phyloP scores from a whole-genome alignment of 2,888 invertebrate genomes.

The Cryptus viduatorius region DNA sequence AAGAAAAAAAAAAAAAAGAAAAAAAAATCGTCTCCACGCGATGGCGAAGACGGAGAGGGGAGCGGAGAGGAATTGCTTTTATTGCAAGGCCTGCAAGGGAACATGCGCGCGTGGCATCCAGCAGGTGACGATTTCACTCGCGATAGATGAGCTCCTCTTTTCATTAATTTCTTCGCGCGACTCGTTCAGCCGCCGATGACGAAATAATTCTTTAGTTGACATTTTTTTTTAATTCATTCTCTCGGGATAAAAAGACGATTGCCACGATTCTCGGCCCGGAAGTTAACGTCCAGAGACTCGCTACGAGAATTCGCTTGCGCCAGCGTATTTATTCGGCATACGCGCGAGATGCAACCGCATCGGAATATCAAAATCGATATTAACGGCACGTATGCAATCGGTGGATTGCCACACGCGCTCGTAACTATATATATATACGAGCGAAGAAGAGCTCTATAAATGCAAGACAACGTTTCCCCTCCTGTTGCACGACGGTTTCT shows the following conservation, averaged over 20 bases:
- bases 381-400: constrained; percentile 39
- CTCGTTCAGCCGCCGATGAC: constrained; percentile 21
- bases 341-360: constrained; percentile 38
- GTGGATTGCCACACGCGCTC: constrained; percentile 39
- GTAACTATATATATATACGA: constrained; percentile 3
- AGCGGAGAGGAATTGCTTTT: constrained; percentile 40
- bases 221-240: not conserved
- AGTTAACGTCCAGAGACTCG: constrained; percentile 46
- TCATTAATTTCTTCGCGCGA: constrained; percentile 15
- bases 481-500: constrained; percentile 68
- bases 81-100: constrained; percentile 64
- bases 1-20: constrained; percentile 11
- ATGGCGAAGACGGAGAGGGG: not conserved
- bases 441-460: constrained; percentile 28
- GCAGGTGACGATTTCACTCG: constrained; percentile 39
- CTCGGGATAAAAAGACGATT: not conserved
- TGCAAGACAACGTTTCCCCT: constrained; percentile 40
- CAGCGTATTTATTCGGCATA: constrained; percentile 38
- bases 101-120: constrained; percentile 48
- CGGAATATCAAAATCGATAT: constrained; percentile 47
- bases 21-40: constrained; percentile 40
- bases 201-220: constrained; percentile 7
- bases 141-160: constrained; percentile 9
- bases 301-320: constrained; percentile 75
- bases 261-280: constrained; percentile 71